phyloP scores from a whole-genome alignment of 2,888 invertebrate genomes.

The Molorchus minor region DNA sequence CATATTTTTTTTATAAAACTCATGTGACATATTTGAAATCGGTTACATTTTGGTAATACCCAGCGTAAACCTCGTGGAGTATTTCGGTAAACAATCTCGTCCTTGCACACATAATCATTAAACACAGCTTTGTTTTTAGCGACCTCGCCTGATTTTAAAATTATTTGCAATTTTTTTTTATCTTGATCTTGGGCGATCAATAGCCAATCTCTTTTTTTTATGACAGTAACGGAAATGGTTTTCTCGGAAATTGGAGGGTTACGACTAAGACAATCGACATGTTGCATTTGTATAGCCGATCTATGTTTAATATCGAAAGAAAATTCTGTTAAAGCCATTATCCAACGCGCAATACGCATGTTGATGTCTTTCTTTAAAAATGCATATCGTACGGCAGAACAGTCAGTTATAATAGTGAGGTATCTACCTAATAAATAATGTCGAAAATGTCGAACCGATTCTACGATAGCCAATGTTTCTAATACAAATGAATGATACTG shows the following conservation, averaged over 20 bases:
- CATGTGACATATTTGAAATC: neutral
- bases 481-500: neutral
- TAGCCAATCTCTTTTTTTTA: neutral
- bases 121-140: neutral
- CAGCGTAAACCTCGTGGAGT: neutral
- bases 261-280: too few relatives aligned
- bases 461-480: neutral
- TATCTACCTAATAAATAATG: neutral
- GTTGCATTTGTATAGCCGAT: too few relatives aligned
- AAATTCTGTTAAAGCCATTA: neutral
- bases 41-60: neutral
- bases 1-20: slow-evolving; percentile 5
- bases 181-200: neutral
- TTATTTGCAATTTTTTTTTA: neutral
- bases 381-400: neutral
- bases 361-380: neutral
- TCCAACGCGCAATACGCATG: neutral
- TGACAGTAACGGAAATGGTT: too few relatives aligned
- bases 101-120: neutral
- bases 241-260: too few relatives aligned
- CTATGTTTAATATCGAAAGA: neutral
- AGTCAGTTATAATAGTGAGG: neutral
- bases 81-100: neutral
- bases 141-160: neutral
- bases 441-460: neutral